Evolutionary conservation across 92 coral and sea anemone genomes (phyloP), one percentile per base, ranked within the genome.

Genomic region (Paragorgia papillata): DNA sequence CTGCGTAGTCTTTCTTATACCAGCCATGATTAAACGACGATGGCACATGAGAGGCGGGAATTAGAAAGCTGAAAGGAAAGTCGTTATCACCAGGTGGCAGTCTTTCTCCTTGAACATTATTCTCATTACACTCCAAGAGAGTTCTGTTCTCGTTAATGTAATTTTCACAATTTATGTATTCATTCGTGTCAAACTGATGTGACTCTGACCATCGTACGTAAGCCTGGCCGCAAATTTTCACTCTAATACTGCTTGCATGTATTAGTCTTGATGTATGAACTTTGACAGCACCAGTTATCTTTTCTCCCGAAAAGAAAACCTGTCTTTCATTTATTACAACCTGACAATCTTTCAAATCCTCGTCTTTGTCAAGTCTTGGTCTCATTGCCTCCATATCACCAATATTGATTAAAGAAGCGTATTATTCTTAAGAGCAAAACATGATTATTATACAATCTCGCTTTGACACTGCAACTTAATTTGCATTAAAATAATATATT

Each of bases 21-120:
- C 66, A 60, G 7, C 66, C 66, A 60, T 60, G 66, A 60, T 65
- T 17, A 40, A 65, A 65, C 2, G 71, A 65, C 9, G 71, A 65
- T 15, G 71, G 71, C 22, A 65, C 24, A 18, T 65, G 71, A 65
- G 71, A 65, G 14, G 31, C 28, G 20, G 53, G 71, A 65, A 65
- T 33, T 8, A 37, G 25, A 39, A 64, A 64, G 29, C 48, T 64
- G 25, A 64, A 64, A 9, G 70, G 70, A 64, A 64, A 64, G 5
- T 60, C 39, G 34, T 64, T 34, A 64, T 64, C 41, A 33, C 70
- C 50, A 10, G 50, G 70, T 17, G 34, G 15, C 20, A 64, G 19
- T 64, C 28, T 34, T 64, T 64, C 46, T 17, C 12, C 6, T 37
- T 37, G 41, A 37, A 30, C 70, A 64, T 60, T 60, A 24, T 24